Base-by-base conservation (phyloP, 1,140 invertebrate species). In the Physella acuta region DNA sequence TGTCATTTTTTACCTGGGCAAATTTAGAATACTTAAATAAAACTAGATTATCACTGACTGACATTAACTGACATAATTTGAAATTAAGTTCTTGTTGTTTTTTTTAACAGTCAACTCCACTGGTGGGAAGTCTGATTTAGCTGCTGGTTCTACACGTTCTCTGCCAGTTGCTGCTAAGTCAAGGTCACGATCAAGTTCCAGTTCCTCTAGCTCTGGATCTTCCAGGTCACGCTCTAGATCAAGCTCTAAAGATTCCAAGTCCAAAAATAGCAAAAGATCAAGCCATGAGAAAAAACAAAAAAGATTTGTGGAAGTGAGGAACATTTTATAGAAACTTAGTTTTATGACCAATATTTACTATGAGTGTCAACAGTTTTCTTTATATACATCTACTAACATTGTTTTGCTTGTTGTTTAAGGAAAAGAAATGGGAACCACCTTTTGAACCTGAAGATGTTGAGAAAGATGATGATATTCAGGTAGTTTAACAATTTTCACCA, bases 341-440 rank as follows among this genome's bases (percentile, higher is more conserved):
- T n/a, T n/a, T n/a, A n/a, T n/a, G n/a, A n/a, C n/a, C n/a, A n/a
- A n/a, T n/a, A n/a, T n/a, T n/a, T n/a, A n/a, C n/a, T n/a, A n/a
- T n/a, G n/a, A n/a, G n/a, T 59, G n/a, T 0, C 24, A 55, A 53
- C 20, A 16, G 24, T 67, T n/a, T 36, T 28, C 14, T 11, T 1
- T 58, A n/a, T n/a, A n/a, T n/a, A n/a, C n/a, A n/a, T n/a, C n/a
- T n/a, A n/a, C n/a, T n/a, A n/a, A n/a, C n/a, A n/a, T n/a, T n/a
- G n/a, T n/a, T n/a, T n/a, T n/a, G 24, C 11, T 60, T 17, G 63
- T n/a, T 68, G 44, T 52, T 69, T 20, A 49, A 79, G 77, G 77
- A 76, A 20, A 75, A 71, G 14, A 78, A 78, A 60, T 79, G 78
- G 78, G 76, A 79, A 66, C 78, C 78, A 8, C 78, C 78, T 2